Evolutionary conservation across 2,888 invertebrate species (phyloP).

Genomic region (Eurois occulta): DNA sequence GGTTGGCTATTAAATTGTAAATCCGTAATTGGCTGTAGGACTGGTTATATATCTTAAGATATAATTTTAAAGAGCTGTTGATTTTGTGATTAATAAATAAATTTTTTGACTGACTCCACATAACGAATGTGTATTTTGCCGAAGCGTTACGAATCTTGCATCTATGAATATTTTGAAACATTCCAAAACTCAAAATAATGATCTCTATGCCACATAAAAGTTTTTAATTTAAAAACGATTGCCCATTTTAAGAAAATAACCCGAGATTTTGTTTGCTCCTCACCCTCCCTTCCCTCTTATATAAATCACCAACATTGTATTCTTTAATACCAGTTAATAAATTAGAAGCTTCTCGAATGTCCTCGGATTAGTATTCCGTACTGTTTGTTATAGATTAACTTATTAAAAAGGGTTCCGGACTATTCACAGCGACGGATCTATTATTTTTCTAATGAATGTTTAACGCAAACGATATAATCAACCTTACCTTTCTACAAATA

Average conservation of each 20-base stretch:
- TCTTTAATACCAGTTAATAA: constrained; percentile 42
- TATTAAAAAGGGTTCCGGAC: constrained; percentile 55
- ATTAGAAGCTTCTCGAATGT: constrained; percentile 47
- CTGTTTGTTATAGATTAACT: constrained; percentile 51
- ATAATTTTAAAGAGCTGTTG: too few species aligned
- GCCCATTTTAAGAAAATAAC: not conserved
- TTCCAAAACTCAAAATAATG: not conserved
- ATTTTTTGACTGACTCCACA: not conserved
- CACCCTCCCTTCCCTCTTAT: not conserved
- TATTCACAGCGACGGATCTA: constrained; percentile 24
- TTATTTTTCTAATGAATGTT: constrained; percentile 46
- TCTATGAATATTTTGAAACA: not conserved
- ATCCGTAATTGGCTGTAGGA: too few species aligned
- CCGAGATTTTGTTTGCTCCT: not conserved
- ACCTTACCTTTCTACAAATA: accelerated
- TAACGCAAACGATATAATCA: not conserved
- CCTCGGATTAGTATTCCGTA: constrained; percentile 42
- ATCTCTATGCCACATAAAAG: not conserved
- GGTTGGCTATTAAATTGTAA: too few species aligned
- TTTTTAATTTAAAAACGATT: not conserved
- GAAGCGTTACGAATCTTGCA: not conserved
- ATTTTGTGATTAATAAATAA: too few species aligned
- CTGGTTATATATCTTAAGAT: too few species aligned
- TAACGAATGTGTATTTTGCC: not conserved
- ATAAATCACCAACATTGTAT: constrained; percentile 22